phyloP scores from a whole-genome alignment of 1,140 invertebrate species.

The Sipha flava region DNA sequence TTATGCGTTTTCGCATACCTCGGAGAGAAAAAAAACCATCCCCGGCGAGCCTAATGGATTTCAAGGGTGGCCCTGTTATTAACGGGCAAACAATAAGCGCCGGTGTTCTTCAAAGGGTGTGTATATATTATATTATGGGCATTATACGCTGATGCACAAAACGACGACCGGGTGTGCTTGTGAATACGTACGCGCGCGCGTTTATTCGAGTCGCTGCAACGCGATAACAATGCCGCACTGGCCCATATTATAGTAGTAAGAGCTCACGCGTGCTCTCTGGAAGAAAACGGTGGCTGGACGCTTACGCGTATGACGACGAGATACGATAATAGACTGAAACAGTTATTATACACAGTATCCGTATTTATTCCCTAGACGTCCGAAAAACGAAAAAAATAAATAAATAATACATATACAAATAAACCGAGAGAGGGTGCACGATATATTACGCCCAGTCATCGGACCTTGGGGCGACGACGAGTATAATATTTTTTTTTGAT shows the following conservation, averaged over 20 bases:
- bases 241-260: not conserved
- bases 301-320: no score
- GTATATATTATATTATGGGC: not conserved
- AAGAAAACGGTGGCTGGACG: not conserved
- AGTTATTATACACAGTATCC: not conserved
- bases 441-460: no score
- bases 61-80: conserved; percentile 29
- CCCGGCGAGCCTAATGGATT: conserved; percentile 18
- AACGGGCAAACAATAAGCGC: conserved; percentile 20
- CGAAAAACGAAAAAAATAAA: not conserved
- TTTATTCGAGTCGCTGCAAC: no score
- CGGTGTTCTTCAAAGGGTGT: conserved; percentile 24
- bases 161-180: not conserved
- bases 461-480: no score
- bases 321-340: no score
- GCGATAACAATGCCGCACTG: not conserved
- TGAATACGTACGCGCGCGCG: no score
- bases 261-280: not conserved
- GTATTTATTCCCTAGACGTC: not conserved
- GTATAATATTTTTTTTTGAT: not conserved
- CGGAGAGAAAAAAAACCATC: not conserved
- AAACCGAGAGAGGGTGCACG: no score
- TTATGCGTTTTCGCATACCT: not conserved
- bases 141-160: not conserved
- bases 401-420: no score